These are phyloP conservation scores for Tenebrio molitor DNA, from an alignment of 1,140 invertebrate genomes.

Conservation along the genomic window DNA sequence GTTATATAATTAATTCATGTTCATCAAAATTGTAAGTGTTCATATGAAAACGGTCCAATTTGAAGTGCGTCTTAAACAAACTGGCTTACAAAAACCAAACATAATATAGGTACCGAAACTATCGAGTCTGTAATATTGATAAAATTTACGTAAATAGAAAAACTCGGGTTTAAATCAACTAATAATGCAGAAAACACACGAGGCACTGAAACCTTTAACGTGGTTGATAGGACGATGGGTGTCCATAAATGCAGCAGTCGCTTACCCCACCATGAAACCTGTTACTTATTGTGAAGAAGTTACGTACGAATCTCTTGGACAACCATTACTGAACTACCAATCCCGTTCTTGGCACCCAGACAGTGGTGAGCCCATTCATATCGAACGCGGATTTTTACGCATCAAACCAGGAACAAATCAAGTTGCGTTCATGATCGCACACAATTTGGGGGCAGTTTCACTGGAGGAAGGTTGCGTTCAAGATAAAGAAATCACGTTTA, in stretches of 20 bases:
- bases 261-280: conserved; percentile 73
- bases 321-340: conserved; percentile 74
- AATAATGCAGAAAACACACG: too few relatives aligned
- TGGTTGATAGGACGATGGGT: conserved; percentile 71
- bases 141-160: too few relatives aligned
- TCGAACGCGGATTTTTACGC: conserved; percentile 75
- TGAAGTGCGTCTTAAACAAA: too few relatives aligned
- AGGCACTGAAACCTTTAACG: conserved; percentile 2
- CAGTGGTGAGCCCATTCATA: conserved; percentile 73
- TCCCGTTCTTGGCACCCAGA: conserved; percentile 71
- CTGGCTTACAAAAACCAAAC: too few relatives aligned
- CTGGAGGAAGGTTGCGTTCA: conserved; percentile 71
- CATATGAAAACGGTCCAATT: too few relatives aligned
- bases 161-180: too few relatives aligned
- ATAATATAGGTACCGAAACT: too few relatives aligned
- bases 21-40: too few relatives aligned
- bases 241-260: conserved; percentile 69
- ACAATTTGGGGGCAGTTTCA: conserved; percentile 74
- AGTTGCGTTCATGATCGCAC: conserved; percentile 72
- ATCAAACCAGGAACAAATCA: conserved; percentile 72
- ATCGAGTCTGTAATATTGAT: too few relatives aligned
- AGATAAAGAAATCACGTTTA: neutral
- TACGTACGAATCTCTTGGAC: conserved; percentile 73
- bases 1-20: too few relatives aligned
- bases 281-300: conserved; percentile 76